Conservation (phyloP, 2,797 vertebrate species). For the Okamejei kenojei region DNA sequence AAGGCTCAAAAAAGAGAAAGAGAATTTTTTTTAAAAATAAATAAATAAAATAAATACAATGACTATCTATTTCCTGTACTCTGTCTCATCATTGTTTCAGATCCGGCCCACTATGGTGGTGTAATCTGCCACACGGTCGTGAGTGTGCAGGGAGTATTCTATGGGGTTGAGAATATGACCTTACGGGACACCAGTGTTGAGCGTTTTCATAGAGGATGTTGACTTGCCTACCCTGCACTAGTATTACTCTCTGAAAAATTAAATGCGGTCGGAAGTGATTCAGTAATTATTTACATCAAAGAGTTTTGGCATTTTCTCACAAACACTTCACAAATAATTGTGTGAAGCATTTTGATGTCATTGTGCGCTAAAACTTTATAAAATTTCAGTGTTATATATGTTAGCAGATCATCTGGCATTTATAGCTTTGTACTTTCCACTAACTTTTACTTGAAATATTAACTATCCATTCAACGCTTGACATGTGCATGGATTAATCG, state of each 20-base stretch:
- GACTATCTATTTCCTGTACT: no score
- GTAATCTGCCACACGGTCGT: no score
- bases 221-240: no score
- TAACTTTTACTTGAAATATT: not conserved
- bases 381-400: not conserved
- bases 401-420: not conserved
- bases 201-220: no score
- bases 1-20: no score
- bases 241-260: not conserved
- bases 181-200: no score
- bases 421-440: not conserved
- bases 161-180: no score
- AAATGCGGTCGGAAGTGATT: not conserved
- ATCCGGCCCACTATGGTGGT: no score
- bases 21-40: no score
- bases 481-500: not conserved
- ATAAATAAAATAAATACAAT: no score
- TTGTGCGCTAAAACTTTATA: not conserved
- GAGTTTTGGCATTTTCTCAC: not conserved
- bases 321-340: not conserved
- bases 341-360: not conserved
- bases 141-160: no score
- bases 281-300: not conserved
- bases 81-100: no score
- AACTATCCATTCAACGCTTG: not conserved